Evolutionary conservation across 2,888 invertebrate genomes (phyloP).

Genomic region (Caenorhabditis panamensis): DNA sequence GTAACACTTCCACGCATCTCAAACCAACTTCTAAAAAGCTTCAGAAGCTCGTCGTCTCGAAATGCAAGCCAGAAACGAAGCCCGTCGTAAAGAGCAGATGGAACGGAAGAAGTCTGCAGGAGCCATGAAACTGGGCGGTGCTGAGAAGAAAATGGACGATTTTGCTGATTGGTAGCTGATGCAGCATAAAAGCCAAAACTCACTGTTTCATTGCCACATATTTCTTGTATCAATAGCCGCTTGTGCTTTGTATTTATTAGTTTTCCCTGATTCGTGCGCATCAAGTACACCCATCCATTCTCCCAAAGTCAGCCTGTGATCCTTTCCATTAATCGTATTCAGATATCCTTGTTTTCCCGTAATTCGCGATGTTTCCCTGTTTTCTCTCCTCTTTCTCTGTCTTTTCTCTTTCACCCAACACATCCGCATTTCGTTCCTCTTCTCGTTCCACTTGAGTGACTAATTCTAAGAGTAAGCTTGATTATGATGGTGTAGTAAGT

Average conservation of each 20-base stretch:
- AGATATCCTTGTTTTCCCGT: constrained; percentile 19
- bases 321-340: constrained; percentile 20
- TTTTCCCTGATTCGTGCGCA: constrained; percentile 14
- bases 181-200: too few species aligned
- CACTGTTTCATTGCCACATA: too few species aligned
- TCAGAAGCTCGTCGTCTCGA: constrained; percentile 68
- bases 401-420: not conserved
- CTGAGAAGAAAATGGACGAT: constrained; percentile 66
- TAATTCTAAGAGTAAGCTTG: constrained; percentile 19
- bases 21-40: not conserved
- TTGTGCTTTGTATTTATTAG: not conserved
- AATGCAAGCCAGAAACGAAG: constrained; percentile 72
- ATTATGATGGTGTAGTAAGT: constrained; percentile 22
- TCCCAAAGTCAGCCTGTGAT: constrained; percentile 44
- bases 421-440: constrained; percentile 21
- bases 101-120: constrained; percentile 67
- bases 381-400: constrained; percentile 5
- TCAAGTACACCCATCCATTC: constrained; percentile 18
- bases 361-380: constrained; percentile 3
- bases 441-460: constrained; percentile 30
- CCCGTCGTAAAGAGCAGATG: constrained; percentile 68
- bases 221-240: too few species aligned
- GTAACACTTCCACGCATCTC: not conserved
- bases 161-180: constrained; percentile 66
- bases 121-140: constrained; percentile 69